phyloP scores from a whole-genome alignment of 1,140 invertebrate genomes.

The Ooceraea biroi region DNA sequence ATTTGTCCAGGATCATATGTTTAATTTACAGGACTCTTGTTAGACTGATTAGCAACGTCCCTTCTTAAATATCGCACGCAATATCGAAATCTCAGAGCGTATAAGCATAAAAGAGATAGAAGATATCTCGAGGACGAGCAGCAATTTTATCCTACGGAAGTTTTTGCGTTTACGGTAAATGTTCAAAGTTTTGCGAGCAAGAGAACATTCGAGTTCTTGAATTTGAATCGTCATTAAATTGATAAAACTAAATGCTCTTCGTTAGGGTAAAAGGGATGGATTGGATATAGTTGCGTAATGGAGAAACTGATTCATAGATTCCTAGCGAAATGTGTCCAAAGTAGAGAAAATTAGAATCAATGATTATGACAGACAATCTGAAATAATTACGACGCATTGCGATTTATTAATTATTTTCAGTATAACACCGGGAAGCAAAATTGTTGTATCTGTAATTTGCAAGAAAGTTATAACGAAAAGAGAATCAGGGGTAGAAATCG shows the following conservation, averaged over 20 bases:
- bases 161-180: not conserved
- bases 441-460: not conserved
- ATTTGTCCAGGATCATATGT: not conserved
- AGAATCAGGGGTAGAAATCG: not conserved
- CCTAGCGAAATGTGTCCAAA: not conserved
- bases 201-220: not conserved
- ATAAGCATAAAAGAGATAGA: not conserved
- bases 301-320: not conserved
- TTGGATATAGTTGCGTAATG: not conserved
- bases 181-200: not conserved
- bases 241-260: not conserved
- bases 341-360: constrained; percentile 8
- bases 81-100: not conserved
- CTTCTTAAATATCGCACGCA: not conserved
- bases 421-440: too few relatives aligned
- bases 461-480: not conserved
- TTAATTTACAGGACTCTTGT: constrained; percentile 28
- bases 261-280: not conserved
- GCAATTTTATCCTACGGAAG: not conserved
- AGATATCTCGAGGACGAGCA: constrained; percentile 6
- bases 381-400: constrained; percentile 19
- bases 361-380: not conserved
- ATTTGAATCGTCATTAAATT: not conserved
- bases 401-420: not conserved
- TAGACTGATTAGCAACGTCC: constrained; percentile 30